Evolutionary conservation across 2,888 invertebrate species (phyloP), one percentile per base, ranked within the genome.

Genomic region (Chrysodeixis includens): DNA sequence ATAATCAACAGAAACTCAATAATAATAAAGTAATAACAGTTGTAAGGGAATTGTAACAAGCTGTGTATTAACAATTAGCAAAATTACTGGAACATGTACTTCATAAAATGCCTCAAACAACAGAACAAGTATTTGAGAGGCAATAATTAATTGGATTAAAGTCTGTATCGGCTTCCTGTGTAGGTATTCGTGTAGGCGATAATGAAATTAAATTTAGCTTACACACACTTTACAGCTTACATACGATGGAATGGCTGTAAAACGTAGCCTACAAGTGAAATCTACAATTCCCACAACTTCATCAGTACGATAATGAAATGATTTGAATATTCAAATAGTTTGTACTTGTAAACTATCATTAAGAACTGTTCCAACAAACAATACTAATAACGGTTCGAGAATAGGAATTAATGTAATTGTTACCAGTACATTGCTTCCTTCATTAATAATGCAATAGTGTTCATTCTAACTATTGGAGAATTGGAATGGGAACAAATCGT

Each of bases 121-220:
- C 49, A 55, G 62, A 67, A 64, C 72, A 66, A 44, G 65, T 65
- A 69, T 79, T 79, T 69, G 51, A 81, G 64, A 68, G 62, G 40
- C 57, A 65, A 69, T 69, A 69, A 78, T 79, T 81, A 79, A 82
- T 79, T 79, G 80, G 80, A 79, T 82, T 79, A 74, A 65, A 70
- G 54, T 49, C 66, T 62, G 53, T 68, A 81, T 75, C 66, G 59
- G 52, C 59, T 62, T 53, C 54, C 40, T 57, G 32, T 62, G 64
- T 63, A 59, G 66, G 67, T 69, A 65, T 71, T 66, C 62, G 44
- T 70, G 62, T 54, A 61, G 57, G 62, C 79, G 71, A 69, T 79
- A 76, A 70, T 67, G 69, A 74, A 79, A 81, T 81, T 79, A 79
- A 73, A 79, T 67, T 71, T 75, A 51, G 66, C 66, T 76, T 70